Conservation (phyloP, 2,113 vertebrate species). For the Apodemus speciosus region DNA sequence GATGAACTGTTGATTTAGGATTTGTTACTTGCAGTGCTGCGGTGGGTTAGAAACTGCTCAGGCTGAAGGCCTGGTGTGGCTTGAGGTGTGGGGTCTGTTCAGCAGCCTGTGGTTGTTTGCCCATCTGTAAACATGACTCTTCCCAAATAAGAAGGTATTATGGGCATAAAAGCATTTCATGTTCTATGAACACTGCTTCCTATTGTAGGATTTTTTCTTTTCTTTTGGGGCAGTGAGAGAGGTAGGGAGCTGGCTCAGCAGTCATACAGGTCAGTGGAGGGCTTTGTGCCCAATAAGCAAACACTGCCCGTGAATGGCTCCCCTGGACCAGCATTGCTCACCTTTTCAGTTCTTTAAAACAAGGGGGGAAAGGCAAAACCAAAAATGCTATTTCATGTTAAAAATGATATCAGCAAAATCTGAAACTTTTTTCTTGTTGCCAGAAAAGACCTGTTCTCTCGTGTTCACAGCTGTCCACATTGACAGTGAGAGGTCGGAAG, state of each 20-base stretch:
- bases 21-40: not conserved
- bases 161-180: slow-evolving; percentile 62
- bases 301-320: not conserved
- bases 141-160: slow-evolving; percentile 67
- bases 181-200: slow-evolving; percentile 10
- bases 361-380: not conserved
- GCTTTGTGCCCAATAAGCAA: not conserved
- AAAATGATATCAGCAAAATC: slow-evolving; percentile 68
- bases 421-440: slow-evolving; percentile 58
- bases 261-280: not conserved
- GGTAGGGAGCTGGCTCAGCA: not conserved
- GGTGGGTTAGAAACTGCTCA: not conserved
- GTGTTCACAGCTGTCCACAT: slow-evolving; percentile 64
- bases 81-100: not conserved
- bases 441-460: slow-evolving; percentile 67
- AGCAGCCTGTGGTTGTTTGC: slow-evolving; percentile 1
- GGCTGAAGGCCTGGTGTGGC: not conserved
- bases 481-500: slow-evolving; percentile 72
- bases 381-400: not conserved
- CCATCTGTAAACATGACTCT: slow-evolving; percentile 70
- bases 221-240: not conserved
- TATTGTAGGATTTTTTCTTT: slow-evolving; percentile 4
- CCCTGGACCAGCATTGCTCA: not conserved
- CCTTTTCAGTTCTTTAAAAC: slow-evolving; percentile 32
- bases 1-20: not conserved